A percentile compares a stretch with the other conserved stretches of the same genome.
phyloP scores from a whole-genome alignment of 2,113 vertebrate species.

The Tamias sibiricus region DNA sequence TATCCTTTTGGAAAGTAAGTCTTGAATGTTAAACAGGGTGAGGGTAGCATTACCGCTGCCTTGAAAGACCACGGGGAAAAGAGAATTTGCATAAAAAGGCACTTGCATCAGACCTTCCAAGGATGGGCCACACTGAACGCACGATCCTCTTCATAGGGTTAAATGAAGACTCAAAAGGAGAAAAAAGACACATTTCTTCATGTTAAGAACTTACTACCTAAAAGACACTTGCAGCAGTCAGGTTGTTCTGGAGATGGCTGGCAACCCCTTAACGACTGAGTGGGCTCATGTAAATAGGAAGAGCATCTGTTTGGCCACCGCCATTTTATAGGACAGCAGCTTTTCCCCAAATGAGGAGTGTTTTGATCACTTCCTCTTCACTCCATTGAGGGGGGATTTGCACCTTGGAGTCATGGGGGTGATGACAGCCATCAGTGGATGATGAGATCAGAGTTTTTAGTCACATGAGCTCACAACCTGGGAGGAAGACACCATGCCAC shows the following conservation, averaged over 20 bases:
- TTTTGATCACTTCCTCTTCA: not conserved
- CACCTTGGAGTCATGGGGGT: not conserved
- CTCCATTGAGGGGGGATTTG: not conserved
- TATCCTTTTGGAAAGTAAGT: not conserved
- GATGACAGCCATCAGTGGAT: not conserved
- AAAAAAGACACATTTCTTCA: not conserved
- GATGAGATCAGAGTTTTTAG: not conserved
- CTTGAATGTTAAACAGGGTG: not conserved
- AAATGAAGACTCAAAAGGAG: not conserved
- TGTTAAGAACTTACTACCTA: not conserved
- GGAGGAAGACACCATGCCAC: not conserved
- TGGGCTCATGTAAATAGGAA: not conserved
- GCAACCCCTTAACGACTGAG: not conserved
- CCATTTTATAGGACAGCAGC: not conserved
- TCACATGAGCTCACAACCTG: not conserved
- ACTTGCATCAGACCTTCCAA: not conserved
- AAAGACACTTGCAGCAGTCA: not conserved
- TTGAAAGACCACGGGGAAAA: not conserved
- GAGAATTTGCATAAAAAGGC: not conserved
- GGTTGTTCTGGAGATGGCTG: not conserved
- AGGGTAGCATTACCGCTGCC: not conserved
- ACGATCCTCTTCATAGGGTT: not conserved
- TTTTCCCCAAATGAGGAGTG: not conserved
- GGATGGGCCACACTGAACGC: not conserved
- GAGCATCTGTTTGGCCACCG: not conserved